These are phyloP conservation scores for Chaetogeoica ovagalla DNA, from an alignment of 2,888 invertebrate species.

Conservation along the genomic window DNA sequence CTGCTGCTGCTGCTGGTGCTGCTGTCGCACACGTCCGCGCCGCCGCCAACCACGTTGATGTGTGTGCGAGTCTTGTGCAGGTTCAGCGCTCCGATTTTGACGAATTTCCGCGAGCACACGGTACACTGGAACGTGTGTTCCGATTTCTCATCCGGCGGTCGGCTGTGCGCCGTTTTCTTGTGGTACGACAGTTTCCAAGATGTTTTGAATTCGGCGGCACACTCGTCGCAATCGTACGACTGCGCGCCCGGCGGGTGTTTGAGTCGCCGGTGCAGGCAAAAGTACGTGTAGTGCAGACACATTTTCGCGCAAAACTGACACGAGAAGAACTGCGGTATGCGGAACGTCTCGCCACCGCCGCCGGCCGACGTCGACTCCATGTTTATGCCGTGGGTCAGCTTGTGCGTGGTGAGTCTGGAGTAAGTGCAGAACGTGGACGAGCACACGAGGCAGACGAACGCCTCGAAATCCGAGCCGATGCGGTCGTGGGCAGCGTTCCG, in stretches of 20 bases:
- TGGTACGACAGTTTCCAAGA: slow-evolving; percentile 41
- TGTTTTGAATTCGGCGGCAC: slow-evolving; percentile 27
- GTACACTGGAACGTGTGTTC: slow-evolving; percentile 14
- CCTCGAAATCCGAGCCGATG: slow-evolving; percentile 55
- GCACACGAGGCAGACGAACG: slow-evolving; percentile 64
- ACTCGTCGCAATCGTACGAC: slow-evolving; percentile 22
- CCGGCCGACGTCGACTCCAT: slow-evolving; percentile 51
- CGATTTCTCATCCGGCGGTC: neutral
- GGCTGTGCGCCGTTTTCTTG: slow-evolving; percentile 22
- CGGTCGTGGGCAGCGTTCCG: slow-evolving; percentile 58
- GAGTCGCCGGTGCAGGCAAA: slow-evolving; percentile 54
- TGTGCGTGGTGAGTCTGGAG: slow-evolving; percentile 58
- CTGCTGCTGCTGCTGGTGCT: slow-evolving; percentile 16
- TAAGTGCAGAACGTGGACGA: slow-evolving; percentile 64
- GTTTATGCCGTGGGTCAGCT: slow-evolving; percentile 55
- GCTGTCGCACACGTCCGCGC: slow-evolving; percentile 27
- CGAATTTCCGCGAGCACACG: slow-evolving; percentile 28
- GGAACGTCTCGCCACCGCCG: slow-evolving; percentile 17
- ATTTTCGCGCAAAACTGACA: slow-evolving; percentile 55
- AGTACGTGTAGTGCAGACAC: slow-evolving; percentile 55
- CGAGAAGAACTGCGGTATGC: slow-evolving; percentile 55
- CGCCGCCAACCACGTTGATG: slow-evolving; percentile 40
- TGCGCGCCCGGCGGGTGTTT: slow-evolving; percentile 49
- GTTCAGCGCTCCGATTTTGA: slow-evolving; percentile 40
- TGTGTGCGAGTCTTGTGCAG: slow-evolving; percentile 45